Evolutionary conservation across 2,888 invertebrate genomes (phyloP).

Genomic region (Hedya salicella): DNA sequence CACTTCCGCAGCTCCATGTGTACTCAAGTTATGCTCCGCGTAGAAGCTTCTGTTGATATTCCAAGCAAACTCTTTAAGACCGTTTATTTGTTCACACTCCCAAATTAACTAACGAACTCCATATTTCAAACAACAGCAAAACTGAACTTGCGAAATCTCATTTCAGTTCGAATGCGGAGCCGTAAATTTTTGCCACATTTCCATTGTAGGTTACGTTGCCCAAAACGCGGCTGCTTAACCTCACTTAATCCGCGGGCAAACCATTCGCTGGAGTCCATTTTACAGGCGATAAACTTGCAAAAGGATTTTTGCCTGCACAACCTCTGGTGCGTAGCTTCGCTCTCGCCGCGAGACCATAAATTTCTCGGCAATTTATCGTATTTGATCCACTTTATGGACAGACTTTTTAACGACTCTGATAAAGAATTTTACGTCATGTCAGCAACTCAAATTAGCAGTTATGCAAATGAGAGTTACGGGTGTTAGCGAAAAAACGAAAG

Average conservation of each 20-base stretch:
- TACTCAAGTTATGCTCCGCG: neutral
- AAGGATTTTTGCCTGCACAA: constrained; percentile 59
- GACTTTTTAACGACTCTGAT: constrained; percentile 64
- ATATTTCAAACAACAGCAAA: constrained; percentile 36
- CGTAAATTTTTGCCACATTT: constrained; percentile 43
- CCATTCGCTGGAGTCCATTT: constrained; percentile 64
- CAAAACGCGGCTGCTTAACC: constrained; percentile 56
- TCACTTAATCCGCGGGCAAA: constrained; percentile 65
- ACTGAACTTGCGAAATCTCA: constrained; percentile 38
- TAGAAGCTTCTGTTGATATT: neutral
- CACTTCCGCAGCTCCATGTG: neutral
- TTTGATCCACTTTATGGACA: constrained; percentile 65
- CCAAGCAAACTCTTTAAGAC: constrained; percentile 43
- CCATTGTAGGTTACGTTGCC: constrained; percentile 39
- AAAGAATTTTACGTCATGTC: constrained; percentile 46
- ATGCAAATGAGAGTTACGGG: constrained; percentile 49
- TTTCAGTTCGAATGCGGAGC: constrained; percentile 36
- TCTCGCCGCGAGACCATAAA: constrained; percentile 58
- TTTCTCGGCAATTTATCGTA: constrained; percentile 59
- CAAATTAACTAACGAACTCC: constrained; percentile 35
- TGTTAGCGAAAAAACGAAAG: constrained; percentile 33
- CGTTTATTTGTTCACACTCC: constrained; percentile 31
- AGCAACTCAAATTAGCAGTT: constrained; percentile 51
- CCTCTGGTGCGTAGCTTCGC: constrained; percentile 45
- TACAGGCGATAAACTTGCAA: constrained; percentile 70